Evolutionary conservation across 1,140 invertebrate species (phyloP), one percentile per base, ranked within the genome.

Genomic region (Parapsyche elsis): DNA sequence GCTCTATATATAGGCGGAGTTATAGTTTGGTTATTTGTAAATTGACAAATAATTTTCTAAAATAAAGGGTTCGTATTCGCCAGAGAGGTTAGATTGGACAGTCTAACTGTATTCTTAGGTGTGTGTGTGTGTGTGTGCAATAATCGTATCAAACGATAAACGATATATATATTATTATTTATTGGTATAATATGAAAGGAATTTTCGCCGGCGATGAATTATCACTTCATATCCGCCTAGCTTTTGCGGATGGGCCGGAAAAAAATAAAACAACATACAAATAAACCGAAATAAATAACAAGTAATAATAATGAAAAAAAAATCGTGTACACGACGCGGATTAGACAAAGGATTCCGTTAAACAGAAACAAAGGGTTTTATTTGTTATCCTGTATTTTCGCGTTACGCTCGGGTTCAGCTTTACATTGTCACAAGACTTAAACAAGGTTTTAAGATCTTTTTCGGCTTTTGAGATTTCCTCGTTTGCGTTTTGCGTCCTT

Each of bases 301-400:
- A 12, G 10, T 14, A 53, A 53, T 53, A 53, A 53, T 53, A 53
- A 53, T 53, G 49, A 4, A 19, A 16, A 67, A 67, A 67, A 67
- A 67, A 26, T 2, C 16, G 21, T 26, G 59, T 67, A 67, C 9
- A 26, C 71, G 71, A 73, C 26, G 5, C 30, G 71, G 71, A 73
- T 73, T 73, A 73, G 45, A 73, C 71, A 73, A 73, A 73, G 71
- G 71, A 73, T 73, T 73, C 21, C 38, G 38, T 73, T 49, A 19
- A 70, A 78, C n/a, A 26, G 16, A 67, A 78, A 81, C 76, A 78
- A 81, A 73, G 76, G 64, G 53, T 75, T 79, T 59, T 78, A 75
- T 77, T 81, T 78, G 80, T 81, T 79, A 78, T 81, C 76, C 76
- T 49, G 12, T 30, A 19, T 19, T 49, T 73, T 71, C 21, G 45